These are phyloP conservation scores for Dichetophora obliterata DNA, from an alignment of 2,888 invertebrate species.

Conservation along the genomic window DNA sequence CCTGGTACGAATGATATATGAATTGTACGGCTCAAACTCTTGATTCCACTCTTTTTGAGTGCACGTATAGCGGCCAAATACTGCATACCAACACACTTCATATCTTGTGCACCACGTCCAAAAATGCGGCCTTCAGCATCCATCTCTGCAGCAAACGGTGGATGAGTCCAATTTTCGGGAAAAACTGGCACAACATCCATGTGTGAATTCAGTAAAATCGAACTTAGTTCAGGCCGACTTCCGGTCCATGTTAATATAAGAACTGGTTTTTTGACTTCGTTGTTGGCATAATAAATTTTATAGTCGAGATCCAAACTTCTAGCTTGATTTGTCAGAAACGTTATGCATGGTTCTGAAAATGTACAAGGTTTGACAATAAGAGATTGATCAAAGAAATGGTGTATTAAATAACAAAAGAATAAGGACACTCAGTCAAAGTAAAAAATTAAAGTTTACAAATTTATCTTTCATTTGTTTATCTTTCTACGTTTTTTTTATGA, in stretches of 20 bases:
- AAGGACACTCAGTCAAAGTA: too few relatives aligned
- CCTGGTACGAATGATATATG: conserved; percentile 80
- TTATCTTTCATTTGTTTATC: too few relatives aligned
- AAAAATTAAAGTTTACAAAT: too few relatives aligned
- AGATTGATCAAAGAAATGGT: too few relatives aligned
- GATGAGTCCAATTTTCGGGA: conserved; percentile 87
- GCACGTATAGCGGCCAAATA: conserved; percentile 80
- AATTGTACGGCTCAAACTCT: conserved; percentile 74
- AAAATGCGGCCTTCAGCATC: conserved; percentile 88
- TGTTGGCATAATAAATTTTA: conserved; percentile 72
- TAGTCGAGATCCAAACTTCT: conserved; percentile 74
- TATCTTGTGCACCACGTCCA: conserved; percentile 89
- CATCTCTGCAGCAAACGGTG: conserved; percentile 88
- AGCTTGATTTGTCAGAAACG: conserved; percentile 40
- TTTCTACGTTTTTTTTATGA: too few relatives aligned
- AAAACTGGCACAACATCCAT: conserved; percentile 98
- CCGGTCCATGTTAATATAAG: conserved; percentile 86
- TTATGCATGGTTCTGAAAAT: conserved; percentile 42
- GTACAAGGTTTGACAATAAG: background rate
- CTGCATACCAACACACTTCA: conserved; percentile 86
- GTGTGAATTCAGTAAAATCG: conserved; percentile 87
- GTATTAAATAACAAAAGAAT: too few relatives aligned
- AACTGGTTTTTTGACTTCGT: conserved; percentile 77
- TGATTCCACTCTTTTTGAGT: conserved; percentile 72
- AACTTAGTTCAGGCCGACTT: conserved; percentile 76